Conservation (phyloP, 1,140 invertebrate species). For the Neodiprion virginianus region DNA sequence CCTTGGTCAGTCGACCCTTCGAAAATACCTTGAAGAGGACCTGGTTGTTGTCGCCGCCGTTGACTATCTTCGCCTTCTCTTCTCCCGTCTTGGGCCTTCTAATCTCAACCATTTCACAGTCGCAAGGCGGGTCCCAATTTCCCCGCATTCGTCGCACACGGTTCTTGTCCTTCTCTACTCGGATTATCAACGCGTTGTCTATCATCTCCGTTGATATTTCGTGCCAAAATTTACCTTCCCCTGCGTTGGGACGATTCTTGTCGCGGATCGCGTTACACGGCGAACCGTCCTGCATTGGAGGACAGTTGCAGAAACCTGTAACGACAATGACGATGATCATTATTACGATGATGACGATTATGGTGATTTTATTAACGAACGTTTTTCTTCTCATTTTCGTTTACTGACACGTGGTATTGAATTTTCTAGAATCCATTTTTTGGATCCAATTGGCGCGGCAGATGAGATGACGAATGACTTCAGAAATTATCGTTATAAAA, state of each 20-base stretch:
- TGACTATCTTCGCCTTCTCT: slow-evolving; percentile 49
- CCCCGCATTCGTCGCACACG: slow-evolving; percentile 29
- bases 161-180: slow-evolving; percentile 50
- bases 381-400: too few relatives aligned
- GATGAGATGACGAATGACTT: too few relatives aligned
- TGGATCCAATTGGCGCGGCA: too few relatives aligned
- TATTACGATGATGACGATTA: too few relatives aligned
- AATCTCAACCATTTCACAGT: slow-evolving; percentile 51
- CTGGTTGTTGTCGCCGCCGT: slow-evolving; percentile 45
- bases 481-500: too few relatives aligned
- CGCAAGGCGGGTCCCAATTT: slow-evolving; percentile 49
- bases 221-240: slow-evolving; percentile 42
- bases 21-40: slow-evolving; percentile 51
- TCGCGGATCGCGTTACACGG: slow-evolving; percentile 9
- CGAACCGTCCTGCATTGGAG: slow-evolving; percentile 23
- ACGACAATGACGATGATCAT: neutral
- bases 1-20: slow-evolving; percentile 23
- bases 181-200: slow-evolving; percentile 52
- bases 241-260: neutral
- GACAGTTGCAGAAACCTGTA: slow-evolving; percentile 23
- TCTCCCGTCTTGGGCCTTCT: slow-evolving; percentile 39
- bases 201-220: slow-evolving; percentile 49
- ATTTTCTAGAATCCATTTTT: too few relatives aligned
- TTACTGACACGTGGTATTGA: too few relatives aligned
- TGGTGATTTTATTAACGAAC: too few relatives aligned